A percentile compares a stretch with the other conserved stretches of the same genome.
Conservation (phyloP, 2,888 invertebrate genomes). For the Leucania comma region DNA sequence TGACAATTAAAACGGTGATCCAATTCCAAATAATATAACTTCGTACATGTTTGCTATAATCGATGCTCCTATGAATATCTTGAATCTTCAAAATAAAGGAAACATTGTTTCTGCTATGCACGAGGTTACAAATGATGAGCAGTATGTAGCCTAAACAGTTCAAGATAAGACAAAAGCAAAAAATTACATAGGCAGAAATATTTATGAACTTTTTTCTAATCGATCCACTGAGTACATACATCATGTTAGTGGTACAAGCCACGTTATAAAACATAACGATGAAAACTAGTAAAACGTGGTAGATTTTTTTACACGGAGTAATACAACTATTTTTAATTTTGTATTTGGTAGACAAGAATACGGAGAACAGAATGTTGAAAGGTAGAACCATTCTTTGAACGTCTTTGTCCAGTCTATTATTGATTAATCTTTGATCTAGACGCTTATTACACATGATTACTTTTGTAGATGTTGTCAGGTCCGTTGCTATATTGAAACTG, state of each 20-base stretch:
- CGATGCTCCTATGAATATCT: conserved; percentile 11
- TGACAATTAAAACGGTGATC: background rate
- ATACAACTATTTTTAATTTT: conserved; percentile 25
- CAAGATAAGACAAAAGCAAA: background rate
- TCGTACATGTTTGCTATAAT: background rate
- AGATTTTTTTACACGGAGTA: background rate
- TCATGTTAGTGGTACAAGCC: no score
- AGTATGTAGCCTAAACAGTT: background rate
- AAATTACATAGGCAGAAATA: background rate
- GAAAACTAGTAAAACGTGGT: no score
- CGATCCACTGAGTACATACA: no score
- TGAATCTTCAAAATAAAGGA: conserved; percentile 14
- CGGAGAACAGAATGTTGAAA: conserved; percentile 16
- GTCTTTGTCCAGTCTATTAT: conserved; percentile 2
- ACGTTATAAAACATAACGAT: no score
- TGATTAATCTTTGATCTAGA: background rate
- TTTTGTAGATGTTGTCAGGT: background rate
- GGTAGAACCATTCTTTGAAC: conserved; percentile 8
- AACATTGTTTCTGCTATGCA: background rate
- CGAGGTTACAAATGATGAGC: background rate
- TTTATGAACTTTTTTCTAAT: no score
- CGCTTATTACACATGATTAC: background rate
- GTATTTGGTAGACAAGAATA: conserved; percentile 15
- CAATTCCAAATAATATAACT: conserved; percentile 16
- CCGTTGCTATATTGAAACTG: background rate